phyloP scores from a whole-genome alignment of 2,888 invertebrate genomes.

The Falcaria lacertinaria region DNA sequence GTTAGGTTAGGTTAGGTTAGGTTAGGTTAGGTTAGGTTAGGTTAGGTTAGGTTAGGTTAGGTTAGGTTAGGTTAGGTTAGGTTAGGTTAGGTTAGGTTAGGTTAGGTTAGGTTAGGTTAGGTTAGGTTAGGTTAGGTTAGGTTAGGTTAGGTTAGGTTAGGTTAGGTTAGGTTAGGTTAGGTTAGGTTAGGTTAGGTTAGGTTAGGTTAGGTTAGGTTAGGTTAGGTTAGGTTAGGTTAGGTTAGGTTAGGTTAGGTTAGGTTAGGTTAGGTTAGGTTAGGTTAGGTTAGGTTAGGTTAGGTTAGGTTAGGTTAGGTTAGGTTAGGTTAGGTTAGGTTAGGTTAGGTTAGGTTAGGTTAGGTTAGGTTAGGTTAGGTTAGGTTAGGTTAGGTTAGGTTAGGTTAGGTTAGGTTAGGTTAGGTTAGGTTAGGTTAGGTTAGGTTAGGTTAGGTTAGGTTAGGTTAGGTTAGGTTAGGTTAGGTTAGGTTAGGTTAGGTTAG shows the following conservation, averaged over 20 bases:
- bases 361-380: conserved; percentile 7
- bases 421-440: conserved; percentile 13
- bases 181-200: conserved; percentile 11
- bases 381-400: conserved; percentile 10
- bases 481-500: conserved; percentile 18
- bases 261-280: conserved; percentile 12
- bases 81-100: conserved; percentile 6
- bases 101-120: conserved; percentile 9
- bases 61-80: conserved; percentile 9
- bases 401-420: conserved; percentile 11
- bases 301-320: conserved; percentile 9
- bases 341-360: conserved; percentile 9
- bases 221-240: conserved; percentile 12
- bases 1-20: conserved; percentile 13
- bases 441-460: conserved; percentile 14
- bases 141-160: conserved; percentile 10
- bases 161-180: conserved; percentile 10
- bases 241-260: conserved; percentile 14
- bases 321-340: conserved; percentile 9
- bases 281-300: conserved; percentile 8
- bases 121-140: conserved; percentile 10
- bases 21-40: conserved; percentile 10
- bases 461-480: conserved; percentile 18
- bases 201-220: conserved; percentile 12
- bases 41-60: conserved; percentile 11